A percentile compares a stretch with the other conserved stretches of the same genome.
These are phyloP conservation scores for Drosophila tanythrix DNA, from an alignment of 2,888 invertebrate species.

Conservation along the genomic window DNA sequence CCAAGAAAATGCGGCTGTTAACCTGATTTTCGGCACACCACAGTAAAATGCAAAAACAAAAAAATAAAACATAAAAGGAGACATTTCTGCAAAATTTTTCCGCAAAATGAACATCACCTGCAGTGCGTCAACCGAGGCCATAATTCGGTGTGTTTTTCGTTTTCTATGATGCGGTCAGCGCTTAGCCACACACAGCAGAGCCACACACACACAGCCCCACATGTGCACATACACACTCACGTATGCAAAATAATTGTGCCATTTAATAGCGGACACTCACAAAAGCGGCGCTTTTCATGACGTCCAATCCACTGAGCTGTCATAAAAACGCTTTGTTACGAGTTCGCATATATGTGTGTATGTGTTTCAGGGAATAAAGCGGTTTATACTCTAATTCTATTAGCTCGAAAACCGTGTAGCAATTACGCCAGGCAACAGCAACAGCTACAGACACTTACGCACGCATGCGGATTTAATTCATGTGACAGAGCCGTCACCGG, in stretches of 20 bases:
- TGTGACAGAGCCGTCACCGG: constrained; percentile 21
- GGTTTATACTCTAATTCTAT: constrained; percentile 78
- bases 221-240: constrained; percentile 8
- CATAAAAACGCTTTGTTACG: constrained; percentile 71
- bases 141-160: constrained; percentile 50
- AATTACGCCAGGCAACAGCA: constrained; percentile 61
- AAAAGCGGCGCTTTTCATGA: constrained; percentile 52
- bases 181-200: constrained; percentile 30
- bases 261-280: constrained; percentile 57
- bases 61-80: constrained; percentile 32
- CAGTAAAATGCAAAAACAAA: neutral
- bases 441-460: constrained; percentile 25
- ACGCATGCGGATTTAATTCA: constrained; percentile 46
- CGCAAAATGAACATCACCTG: constrained; percentile 61
- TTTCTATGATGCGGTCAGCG: constrained; percentile 40
- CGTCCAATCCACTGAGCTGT: constrained; percentile 63
- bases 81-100: constrained; percentile 35
- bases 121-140: constrained; percentile 62
- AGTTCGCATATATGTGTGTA: constrained; percentile 15
- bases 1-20: constrained; percentile 18
- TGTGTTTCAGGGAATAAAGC: constrained; percentile 65
- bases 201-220: constrained; percentile 4
- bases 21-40: constrained; percentile 25
- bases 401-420: constrained; percentile 70
- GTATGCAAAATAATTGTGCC: constrained; percentile 59